phyloP scores from a whole-genome alignment of 2,797 vertebrate species.

The Pogoniulus pusillus region DNA sequence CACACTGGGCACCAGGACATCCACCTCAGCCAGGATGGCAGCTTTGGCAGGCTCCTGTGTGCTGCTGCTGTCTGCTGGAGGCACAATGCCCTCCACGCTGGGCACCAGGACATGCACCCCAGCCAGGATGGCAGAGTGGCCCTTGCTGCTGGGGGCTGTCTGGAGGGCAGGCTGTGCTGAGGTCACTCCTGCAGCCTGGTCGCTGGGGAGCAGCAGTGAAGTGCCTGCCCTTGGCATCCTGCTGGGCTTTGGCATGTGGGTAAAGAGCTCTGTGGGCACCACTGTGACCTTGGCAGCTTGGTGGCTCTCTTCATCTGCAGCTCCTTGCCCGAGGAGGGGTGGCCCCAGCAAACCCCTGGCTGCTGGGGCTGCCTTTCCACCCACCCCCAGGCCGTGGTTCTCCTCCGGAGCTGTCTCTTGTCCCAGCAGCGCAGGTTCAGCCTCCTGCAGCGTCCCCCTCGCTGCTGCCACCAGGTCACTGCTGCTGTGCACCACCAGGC shows the following conservation, averaged over 20 bases:
- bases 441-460: accelerated
- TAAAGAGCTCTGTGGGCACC: accelerated
- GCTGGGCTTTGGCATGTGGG: accelerated
- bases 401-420: accelerated
- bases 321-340: not conserved
- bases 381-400: accelerated
- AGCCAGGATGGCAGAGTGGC: not conserved
- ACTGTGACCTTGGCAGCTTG: not conserved
- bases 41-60: too few species aligned
- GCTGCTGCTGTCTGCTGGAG: too few species aligned
- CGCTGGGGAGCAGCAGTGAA: accelerated
- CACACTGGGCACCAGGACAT: too few species aligned
- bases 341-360: not conserved
- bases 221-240: accelerated
- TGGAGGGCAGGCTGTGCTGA: not conserved
- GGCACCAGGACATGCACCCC: accelerated
- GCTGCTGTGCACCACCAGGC: accelerated
- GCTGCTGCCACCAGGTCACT: accelerated
- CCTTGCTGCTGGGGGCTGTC: accelerated
- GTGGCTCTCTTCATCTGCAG: accelerated
- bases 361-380: not conserved
- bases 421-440: accelerated
- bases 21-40: too few species aligned
- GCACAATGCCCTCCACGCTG: accelerated
- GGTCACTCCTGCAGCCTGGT: accelerated